Conservation (phyloP, 2,797 vertebrate genomes). For the Mastacembelus armatus region DNA sequence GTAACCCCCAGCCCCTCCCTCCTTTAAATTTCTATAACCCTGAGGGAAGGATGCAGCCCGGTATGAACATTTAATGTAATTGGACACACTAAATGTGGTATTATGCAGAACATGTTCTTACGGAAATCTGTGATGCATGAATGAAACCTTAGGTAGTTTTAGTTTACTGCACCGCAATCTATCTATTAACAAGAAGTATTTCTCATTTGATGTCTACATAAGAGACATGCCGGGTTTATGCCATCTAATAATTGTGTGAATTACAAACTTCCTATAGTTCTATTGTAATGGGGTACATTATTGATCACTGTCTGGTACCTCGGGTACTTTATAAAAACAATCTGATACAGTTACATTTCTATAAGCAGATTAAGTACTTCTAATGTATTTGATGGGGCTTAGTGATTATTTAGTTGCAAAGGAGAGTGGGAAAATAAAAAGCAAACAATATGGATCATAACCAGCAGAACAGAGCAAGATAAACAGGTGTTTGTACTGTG, state of each 20-base stretch:
- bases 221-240: neutral
- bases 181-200: neutral
- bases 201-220: neutral
- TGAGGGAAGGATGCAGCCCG: constrained; percentile 37
- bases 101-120: constrained; percentile 59
- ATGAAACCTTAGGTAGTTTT: constrained; percentile 15
- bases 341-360: neutral
- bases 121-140: constrained; percentile 46
- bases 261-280: neutral
- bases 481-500: neutral
- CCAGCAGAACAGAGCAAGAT: neutral
- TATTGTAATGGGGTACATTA: neutral
- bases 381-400: constrained; percentile 3
- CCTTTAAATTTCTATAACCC: constrained; percentile 43
- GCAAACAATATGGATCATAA: constrained; percentile 20
- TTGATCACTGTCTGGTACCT: neutral
- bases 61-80: constrained; percentile 68
- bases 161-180: neutral
- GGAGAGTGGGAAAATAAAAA: neutral
- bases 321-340: neutral
- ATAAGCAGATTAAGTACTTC: constrained; percentile 10
- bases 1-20: constrained; percentile 28
- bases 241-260: neutral
- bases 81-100: constrained; percentile 61
- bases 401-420: neutral